Conservation (phyloP, 1,140 invertebrate species). For the Drosophila athabasca region DNA sequence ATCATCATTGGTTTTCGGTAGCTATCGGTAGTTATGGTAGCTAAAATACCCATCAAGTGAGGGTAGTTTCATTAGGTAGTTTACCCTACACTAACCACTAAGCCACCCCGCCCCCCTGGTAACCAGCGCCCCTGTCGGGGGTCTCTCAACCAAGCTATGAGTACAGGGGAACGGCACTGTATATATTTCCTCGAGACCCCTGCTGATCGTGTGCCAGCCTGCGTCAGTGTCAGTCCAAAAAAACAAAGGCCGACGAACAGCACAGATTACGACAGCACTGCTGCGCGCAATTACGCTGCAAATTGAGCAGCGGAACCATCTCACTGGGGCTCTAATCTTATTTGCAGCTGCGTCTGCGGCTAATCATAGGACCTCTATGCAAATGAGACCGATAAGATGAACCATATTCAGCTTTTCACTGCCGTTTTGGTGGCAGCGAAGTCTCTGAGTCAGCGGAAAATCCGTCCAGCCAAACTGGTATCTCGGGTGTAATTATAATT, state of each 20-base stretch:
- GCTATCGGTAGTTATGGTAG: no score
- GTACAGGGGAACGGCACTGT: no score
- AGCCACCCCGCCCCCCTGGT: neutral
- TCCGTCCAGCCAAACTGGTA: neutral
- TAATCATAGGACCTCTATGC: constrained; percentile 27
- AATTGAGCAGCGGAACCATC: neutral
- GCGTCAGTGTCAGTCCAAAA: constrained; percentile 23
- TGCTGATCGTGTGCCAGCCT: constrained; percentile 11
- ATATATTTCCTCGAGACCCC: constrained; percentile 9
- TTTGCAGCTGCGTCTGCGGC: constrained; percentile 21
- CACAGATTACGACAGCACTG: constrained; percentile 12
- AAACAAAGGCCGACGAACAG: constrained; percentile 29
- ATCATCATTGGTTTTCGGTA: no score
- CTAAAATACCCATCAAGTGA: no score
- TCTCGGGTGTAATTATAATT: constrained; percentile 24
- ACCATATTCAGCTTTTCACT: constrained; percentile 12
- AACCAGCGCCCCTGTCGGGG: constrained; percentile 10
- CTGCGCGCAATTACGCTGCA: neutral
- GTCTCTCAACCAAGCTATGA: constrained; percentile 1
- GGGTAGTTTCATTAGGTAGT: no score
- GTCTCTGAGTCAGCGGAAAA: constrained; percentile 22
- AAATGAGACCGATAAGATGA: constrained; percentile 22
- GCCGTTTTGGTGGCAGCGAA: neutral
- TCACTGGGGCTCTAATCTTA: constrained; percentile 23
- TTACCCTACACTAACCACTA: no score